These are phyloP conservation scores for Drosophila leontia DNA, from an alignment of 1,140 invertebrate genomes.

Conservation along the genomic window DNA sequence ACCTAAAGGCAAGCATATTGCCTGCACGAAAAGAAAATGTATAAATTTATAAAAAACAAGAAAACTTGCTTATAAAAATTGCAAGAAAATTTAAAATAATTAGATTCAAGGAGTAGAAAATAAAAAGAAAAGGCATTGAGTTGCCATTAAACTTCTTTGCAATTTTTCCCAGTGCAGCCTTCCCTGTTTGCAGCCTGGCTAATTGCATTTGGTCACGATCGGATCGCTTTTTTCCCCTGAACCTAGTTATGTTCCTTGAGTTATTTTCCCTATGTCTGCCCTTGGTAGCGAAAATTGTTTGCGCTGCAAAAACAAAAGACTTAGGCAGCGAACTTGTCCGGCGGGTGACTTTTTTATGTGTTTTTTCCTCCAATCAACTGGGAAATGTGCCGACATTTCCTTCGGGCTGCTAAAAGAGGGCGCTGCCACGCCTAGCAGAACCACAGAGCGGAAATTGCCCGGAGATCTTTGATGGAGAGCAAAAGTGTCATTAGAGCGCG, in stretches of 20 bases:
- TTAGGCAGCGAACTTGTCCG: conserved; percentile 67
- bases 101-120: background rate
- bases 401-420: conserved; percentile 53
- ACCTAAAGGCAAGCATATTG: conserved; percentile 9
- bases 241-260: conserved; percentile 50
- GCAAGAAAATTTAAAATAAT: too few species aligned
- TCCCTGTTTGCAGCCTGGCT: conserved; percentile 55
- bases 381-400: conserved; percentile 67
- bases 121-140: background rate
- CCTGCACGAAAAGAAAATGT: background rate
- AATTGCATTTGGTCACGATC: conserved; percentile 82
- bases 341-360: conserved; percentile 35
- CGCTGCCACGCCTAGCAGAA: conserved; percentile 36
- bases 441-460: conserved; percentile 67
- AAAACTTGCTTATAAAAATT: background rate
- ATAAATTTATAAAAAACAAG: too few species aligned
- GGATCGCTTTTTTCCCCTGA: conserved; percentile 46
- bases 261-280: conserved; percentile 56
- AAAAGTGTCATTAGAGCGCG: conserved; percentile 74
- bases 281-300: conserved; percentile 75
- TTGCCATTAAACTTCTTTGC: background rate
- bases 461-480: conserved; percentile 55
- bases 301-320: conserved; percentile 58
- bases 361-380: conserved; percentile 54
- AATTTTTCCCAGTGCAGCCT: conserved; percentile 33